Conservation (phyloP, 1,140 invertebrate genomes). For the Stegodyphus dumicola region DNA sequence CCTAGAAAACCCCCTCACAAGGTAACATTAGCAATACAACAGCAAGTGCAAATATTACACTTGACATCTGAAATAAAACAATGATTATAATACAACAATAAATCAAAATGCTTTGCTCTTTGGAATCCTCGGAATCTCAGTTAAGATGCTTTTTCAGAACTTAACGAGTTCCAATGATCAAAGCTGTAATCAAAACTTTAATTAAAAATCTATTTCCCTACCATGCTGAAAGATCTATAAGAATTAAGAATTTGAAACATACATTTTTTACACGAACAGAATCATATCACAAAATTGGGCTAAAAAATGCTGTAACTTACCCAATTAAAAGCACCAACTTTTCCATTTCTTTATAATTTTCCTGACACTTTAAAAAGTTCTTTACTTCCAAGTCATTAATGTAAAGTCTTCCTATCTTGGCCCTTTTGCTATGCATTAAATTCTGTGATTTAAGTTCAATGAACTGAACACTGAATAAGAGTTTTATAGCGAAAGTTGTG, state of each 20-base stretch:
- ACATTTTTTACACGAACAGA: slow-evolving; percentile 20
- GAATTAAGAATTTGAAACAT: slow-evolving; percentile 3
- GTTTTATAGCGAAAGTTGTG: slow-evolving; percentile 23
- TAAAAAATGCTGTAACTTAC: slow-evolving; percentile 57
- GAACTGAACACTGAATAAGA: slow-evolving; percentile 17
- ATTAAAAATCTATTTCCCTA: slow-evolving; percentile 5
- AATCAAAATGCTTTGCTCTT: no score
- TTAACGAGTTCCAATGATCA: background rate
- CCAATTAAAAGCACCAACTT: slow-evolving; percentile 34
- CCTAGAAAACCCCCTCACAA: slow-evolving; percentile 1
- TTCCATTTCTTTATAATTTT: slow-evolving; percentile 52
- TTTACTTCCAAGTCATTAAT: slow-evolving; percentile 47
- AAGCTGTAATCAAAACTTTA: slow-evolving; percentile 8
- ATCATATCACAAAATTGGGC: slow-evolving; percentile 42
- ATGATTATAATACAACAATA: background rate
- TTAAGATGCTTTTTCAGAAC: no score
- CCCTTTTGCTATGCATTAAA: slow-evolving; percentile 29
- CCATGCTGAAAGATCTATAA: background rate
- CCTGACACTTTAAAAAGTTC: slow-evolving; percentile 54
- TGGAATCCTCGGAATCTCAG: no score
- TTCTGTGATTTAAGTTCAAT: slow-evolving; percentile 37
- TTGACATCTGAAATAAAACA: background rate
- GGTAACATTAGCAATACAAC: background rate
- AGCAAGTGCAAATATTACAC: background rate
- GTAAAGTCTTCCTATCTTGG: slow-evolving; percentile 50